Percentiles rank a stretch among this genome's conserved stretches.
These are phyloP conservation scores for Heterodera schachtii DNA, from an alignment of 1,140 invertebrate genomes.

Conservation along the genomic window DNA sequence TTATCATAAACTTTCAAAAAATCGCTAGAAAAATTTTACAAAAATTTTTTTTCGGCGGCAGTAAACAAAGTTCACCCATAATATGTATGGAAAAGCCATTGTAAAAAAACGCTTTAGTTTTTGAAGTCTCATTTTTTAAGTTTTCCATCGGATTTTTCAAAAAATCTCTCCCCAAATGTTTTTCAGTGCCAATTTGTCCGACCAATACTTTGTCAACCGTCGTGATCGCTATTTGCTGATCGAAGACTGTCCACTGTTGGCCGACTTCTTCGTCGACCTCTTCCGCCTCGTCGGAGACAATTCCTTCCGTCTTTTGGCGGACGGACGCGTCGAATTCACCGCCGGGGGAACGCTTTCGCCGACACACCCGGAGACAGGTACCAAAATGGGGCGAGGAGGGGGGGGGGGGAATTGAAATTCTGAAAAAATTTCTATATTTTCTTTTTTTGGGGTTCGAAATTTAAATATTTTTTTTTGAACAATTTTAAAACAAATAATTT, in stretches of 20 bases:
- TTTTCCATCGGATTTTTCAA: too few relatives aligned
- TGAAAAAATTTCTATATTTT: constrained; percentile 8
- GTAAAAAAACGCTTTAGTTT: too few relatives aligned
- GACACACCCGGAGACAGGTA: constrained; percentile 50
- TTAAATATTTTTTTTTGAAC: too few relatives aligned
- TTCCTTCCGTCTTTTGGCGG: constrained; percentile 68
- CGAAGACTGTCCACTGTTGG: constrained; percentile 71
- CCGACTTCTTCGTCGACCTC: constrained; percentile 66
- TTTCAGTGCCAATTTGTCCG: constrained; percentile 87
- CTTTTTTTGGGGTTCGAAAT: too few relatives aligned
- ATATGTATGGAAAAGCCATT: too few relatives aligned
- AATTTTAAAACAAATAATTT: constrained; percentile 1
- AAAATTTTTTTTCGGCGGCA: too few relatives aligned
- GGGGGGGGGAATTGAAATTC: not conserved
- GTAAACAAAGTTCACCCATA: too few relatives aligned
- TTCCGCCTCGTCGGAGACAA: constrained; percentile 70
- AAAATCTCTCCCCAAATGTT: not conserved
- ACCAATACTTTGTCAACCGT: constrained; percentile 94
- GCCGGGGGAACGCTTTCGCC: not conserved
- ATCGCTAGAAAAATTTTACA: too few relatives aligned
- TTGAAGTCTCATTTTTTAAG: too few relatives aligned
- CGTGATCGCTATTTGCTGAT: constrained; percentile 95
- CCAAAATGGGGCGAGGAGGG: too few relatives aligned
- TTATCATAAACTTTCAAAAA: too few relatives aligned
- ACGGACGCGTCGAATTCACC: constrained; percentile 36